These are phyloP conservation scores for Aptenodytes patagonicus DNA, from an alignment of 2,113 vertebrate genomes.

Conservation along the genomic window DNA sequence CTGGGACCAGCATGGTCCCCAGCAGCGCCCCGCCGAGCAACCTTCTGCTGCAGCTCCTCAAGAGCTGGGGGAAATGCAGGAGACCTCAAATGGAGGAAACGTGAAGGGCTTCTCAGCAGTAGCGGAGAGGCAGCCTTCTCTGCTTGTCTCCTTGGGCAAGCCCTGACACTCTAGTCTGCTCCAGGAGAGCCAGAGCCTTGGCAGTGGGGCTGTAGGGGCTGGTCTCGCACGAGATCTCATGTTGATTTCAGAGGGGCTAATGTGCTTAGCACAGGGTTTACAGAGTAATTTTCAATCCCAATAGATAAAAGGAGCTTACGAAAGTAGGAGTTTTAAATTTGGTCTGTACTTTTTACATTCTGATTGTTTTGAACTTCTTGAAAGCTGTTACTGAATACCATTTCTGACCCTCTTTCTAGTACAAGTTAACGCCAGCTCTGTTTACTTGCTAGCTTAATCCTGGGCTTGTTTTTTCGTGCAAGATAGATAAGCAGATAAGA, in stretches of 20 bases:
- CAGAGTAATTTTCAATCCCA: not conserved
- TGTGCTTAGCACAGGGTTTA: not conserved
- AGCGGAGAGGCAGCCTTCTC: not conserved
- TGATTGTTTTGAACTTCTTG: not conserved
- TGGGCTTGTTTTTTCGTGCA: not conserved
- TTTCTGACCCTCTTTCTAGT: not conserved
- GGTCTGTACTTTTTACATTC: not conserved
- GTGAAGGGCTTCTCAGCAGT: not conserved
- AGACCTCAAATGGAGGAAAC: not conserved
- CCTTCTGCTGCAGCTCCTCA: not conserved
- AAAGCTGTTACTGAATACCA: not conserved
- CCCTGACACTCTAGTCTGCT: not conserved
- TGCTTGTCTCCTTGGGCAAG: not conserved
- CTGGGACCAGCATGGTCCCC: not conserved
- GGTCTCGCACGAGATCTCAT: fast-evolving
- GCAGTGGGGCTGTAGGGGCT: not conserved
- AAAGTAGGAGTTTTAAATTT: not conserved
- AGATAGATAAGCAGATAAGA: not conserved
- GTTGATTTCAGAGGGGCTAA: not conserved
- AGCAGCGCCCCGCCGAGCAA: not conserved
- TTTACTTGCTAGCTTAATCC: not conserved
- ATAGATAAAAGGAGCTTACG: not conserved
- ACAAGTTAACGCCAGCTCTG: not conserved
- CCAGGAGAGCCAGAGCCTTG: not conserved
- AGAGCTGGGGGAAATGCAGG: not conserved